Evolutionary conservation across 2,797 vertebrate genomes (phyloP).

Genomic region (Crocidura indochinensis): DNA sequence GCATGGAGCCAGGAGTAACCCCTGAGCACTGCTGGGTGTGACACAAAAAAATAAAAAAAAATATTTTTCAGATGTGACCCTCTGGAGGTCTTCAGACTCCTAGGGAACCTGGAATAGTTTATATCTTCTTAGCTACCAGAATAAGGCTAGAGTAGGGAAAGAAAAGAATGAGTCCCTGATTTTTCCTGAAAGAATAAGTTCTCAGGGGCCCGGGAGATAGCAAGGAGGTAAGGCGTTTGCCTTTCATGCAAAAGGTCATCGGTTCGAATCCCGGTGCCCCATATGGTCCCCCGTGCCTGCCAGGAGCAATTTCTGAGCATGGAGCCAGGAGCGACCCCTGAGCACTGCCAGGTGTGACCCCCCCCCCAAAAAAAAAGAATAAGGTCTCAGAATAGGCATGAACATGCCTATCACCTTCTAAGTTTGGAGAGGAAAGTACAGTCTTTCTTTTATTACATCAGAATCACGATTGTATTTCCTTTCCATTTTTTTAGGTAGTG

Average conservation of each 20-base stretch:
- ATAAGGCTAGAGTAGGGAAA: not conserved
- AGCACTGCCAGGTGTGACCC: too few species aligned
- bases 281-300: too few species aligned
- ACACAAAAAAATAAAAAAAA: too few species aligned
- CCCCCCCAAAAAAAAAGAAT: too few species aligned
- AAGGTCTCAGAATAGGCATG: not conserved
- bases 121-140: not conserved
- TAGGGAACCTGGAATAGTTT: not conserved
- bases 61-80: constrained; percentile 18
- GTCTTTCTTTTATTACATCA: not conserved
- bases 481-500: not conserved
- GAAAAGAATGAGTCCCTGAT: not conserved
- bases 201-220: too few species aligned
- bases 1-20: too few species aligned
- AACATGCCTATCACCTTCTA: not conserved
- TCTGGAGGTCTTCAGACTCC: not conserved
- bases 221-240: too few species aligned
- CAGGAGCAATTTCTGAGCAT: too few species aligned
- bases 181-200: not conserved
- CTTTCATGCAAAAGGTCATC: too few species aligned
- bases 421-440: not conserved
- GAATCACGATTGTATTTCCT: constrained; percentile 31
- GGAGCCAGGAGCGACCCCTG: too few species aligned
- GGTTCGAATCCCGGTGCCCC: too few species aligned
- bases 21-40: too few species aligned